A percentile compares a stretch with the other conserved stretches of the same genome.
Conservation (phyloP, 2,888 invertebrate genomes). For the Saturnia japonica region DNA sequence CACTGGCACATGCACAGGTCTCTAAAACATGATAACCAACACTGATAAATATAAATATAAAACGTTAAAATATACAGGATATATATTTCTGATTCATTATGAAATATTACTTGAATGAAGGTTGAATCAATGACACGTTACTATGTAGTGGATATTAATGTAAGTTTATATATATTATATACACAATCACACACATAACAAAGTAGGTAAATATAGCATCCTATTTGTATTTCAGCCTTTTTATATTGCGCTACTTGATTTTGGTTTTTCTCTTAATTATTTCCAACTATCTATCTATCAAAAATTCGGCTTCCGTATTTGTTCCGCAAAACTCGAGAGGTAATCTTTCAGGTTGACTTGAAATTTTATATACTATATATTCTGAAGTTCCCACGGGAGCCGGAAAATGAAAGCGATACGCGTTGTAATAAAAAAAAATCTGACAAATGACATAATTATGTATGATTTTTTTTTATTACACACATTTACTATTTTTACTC, state of each 20-base stretch:
- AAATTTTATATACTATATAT: too few species aligned
- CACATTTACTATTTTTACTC: too few species aligned
- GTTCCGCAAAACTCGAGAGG: too few species aligned
- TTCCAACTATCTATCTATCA: too few species aligned
- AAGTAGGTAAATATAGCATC: neutral
- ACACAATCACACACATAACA: neutral
- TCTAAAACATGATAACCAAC: neutral
- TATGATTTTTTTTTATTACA: too few species aligned
- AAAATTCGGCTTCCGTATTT: too few species aligned
- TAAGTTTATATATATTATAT: neutral
- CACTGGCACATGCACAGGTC: neutral
- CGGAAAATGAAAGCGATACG: too few species aligned
- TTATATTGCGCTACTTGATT: neutral
- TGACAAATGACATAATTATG: too few species aligned
- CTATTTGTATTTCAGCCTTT: neutral
- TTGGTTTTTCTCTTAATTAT: neutral
- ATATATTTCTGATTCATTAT: neutral
- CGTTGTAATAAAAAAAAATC: too few species aligned
- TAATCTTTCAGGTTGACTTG: too few species aligned
- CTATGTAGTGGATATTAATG: neutral
- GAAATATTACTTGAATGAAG: constrained; percentile 1
- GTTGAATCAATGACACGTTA: constrained; percentile 7
- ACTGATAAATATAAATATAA: neutral
- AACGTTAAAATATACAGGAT: neutral
- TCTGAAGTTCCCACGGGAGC: too few species aligned